phyloP scores from a whole-genome alignment of 2,797 vertebrate species.

The Florisuga fusca region DNA sequence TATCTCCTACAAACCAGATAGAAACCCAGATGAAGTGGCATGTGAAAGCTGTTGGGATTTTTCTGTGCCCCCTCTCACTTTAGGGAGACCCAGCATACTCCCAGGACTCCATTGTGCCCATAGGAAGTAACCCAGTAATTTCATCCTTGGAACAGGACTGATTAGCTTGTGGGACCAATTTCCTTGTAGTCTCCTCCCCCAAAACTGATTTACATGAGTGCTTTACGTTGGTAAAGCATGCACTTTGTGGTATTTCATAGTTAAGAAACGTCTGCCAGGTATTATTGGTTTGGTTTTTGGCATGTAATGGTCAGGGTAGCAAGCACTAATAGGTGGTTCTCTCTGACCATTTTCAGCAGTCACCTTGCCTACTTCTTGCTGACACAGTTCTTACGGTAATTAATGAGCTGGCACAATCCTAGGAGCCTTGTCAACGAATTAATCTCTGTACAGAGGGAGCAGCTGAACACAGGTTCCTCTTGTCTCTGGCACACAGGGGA shows the following conservation, averaged over 20 bases:
- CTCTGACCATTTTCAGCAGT: conserved; percentile 65
- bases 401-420: conserved; percentile 78
- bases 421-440: conserved; percentile 76
- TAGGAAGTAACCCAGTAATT: not conserved
- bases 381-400: conserved; percentile 77
- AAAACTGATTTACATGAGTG: not conserved
- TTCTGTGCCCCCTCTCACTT: not conserved
- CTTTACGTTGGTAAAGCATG: not conserved
- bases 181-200: not conserved
- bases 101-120: not conserved
- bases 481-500: conserved; percentile 52
- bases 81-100: not conserved
- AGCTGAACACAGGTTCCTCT: conserved; percentile 65
- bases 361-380: conserved; percentile 78
- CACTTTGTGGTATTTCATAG: conserved; percentile 20
- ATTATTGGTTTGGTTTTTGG: conserved; percentile 33
- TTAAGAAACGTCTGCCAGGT: not conserved
- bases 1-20: not conserved
- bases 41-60: not conserved
- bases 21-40: not conserved
- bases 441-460: conserved; percentile 68
- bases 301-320: not conserved
- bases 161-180: not conserved
- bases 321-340: conserved; percentile 3
- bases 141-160: not conserved